Percentiles rank a stretch among this genome's conserved stretches.
Conservation (phyloP, 2,888 invertebrate species). For the Rhagium mordax region DNA sequence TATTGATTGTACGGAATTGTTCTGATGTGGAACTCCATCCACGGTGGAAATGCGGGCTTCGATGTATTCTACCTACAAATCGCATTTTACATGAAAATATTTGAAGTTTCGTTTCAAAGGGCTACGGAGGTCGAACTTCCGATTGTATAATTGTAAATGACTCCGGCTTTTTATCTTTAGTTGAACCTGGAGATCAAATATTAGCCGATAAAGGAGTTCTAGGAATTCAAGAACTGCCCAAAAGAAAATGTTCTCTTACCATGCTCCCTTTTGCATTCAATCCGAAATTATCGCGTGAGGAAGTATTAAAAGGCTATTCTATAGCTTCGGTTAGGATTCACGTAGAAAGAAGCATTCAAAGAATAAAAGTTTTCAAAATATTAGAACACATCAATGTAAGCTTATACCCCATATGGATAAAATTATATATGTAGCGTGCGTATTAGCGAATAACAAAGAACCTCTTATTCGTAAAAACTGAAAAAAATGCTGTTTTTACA, state of each 20-base stretch:
- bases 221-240: not conserved
- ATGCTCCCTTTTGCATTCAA: not conserved
- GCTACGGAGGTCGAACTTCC: not conserved
- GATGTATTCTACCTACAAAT: not conserved
- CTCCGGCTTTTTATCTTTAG: not conserved
- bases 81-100: not conserved
- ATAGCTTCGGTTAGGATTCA: slow-evolving; percentile 1
- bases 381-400: not conserved
- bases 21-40: slow-evolving; percentile 2
- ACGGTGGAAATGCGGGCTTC: not conserved
- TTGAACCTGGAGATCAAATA: not conserved
- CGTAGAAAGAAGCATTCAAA: slow-evolving; percentile 9
- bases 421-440: too few relatives aligned
- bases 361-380: not conserved
- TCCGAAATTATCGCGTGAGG: not conserved
- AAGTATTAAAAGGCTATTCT: not conserved
- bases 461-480: too few relatives aligned
- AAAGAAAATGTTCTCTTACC: not conserved
- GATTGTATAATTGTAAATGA: not conserved
- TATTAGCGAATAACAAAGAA: slow-evolving; percentile 4
- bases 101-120: not conserved
- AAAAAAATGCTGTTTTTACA: not conserved
- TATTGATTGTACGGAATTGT: slow-evolving; percentile 35
- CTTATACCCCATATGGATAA: not conserved
- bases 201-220: slow-evolving; percentile 5